These are phyloP conservation scores for Stomorhina lunata DNA, from an alignment of 2,888 invertebrate species.

Conservation along the genomic window DNA sequence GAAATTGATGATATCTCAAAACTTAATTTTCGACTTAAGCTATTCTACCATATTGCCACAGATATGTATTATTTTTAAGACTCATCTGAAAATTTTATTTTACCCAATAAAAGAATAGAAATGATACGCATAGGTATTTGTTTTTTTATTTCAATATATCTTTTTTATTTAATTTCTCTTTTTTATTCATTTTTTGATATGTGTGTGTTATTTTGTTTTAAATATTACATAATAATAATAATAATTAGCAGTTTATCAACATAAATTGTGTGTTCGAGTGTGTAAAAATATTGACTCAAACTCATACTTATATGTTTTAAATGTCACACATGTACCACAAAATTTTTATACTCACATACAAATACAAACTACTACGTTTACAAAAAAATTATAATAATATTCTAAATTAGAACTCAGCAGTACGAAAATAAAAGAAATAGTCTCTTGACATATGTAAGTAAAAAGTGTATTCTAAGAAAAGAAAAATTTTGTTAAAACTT, in stretches of 20 bases:
- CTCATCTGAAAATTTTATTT: neutral
- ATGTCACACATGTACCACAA: too few relatives aligned
- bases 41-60: too few relatives aligned
- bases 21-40: too few relatives aligned
- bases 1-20: too few relatives aligned
- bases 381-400: neutral
- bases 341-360: too few relatives aligned
- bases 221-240: conserved; percentile 33
- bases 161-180: conserved; percentile 20
- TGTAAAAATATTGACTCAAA: neutral
- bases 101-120: neutral
- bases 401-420: too few relatives aligned
- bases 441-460: too few relatives aligned
- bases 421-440: too few relatives aligned
- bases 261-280: conserved; percentile 10
- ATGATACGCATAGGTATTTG: conserved; percentile 1
- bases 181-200: conserved; percentile 39
- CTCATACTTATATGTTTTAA: too few relatives aligned
- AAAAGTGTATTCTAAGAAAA: too few relatives aligned
- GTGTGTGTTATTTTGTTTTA: conserved; percentile 33
- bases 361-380: neutral
- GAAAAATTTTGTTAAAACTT: too few relatives aligned
- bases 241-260: conserved; percentile 35
- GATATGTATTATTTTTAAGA: too few relatives aligned
- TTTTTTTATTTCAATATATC: neutral